Evolutionary conservation across 1,140 invertebrate species (phyloP), one percentile per base, ranked within the genome.

Genomic region (Venustaconcha ellipsiformis): DNA sequence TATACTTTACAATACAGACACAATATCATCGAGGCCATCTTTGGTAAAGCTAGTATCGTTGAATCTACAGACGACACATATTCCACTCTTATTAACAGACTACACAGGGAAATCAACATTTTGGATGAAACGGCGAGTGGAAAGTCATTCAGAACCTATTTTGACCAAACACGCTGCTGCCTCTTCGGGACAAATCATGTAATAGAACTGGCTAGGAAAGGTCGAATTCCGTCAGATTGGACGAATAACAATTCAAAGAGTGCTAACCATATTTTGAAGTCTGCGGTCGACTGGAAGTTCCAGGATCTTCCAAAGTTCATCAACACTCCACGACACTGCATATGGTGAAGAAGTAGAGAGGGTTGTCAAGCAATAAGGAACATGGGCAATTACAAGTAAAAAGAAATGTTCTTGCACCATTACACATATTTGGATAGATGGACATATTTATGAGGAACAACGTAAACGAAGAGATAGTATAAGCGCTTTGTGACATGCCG

Each of bases 211-310:
- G 63, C 14, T 65, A 18, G 20, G 14, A 65, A 65, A 15, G 14
- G 37, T 17, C 30, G 56, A 68, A 68, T 68, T 17, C 14, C 17
- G 15, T 55, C 66, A 70, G 0, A 11, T 14, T 74, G 73, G 73
- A 74, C 73, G 18, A 67, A 69, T 48, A 74, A 74, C 59, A 74
- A 76, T 58, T 74, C 14, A 62, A 60, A 76, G 30, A 76, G 67
- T 55, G 74, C 67, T 17, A 76, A 76, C 30, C 74, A 76, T 65
- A n/a, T 70, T 11, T 23, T 70, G 23, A 76, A 70, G 65, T 17
- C n/a, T 57, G 74, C 67, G 18, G 56, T 26, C 17, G 48, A 64
- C 30, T 76, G 74, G 74, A 69, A 70, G 59, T 12, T 26, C 20
- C 60, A 64, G 58, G 67, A 65, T n/a, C 2, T 76, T 5, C 67